phyloP scores from a whole-genome alignment of 2,888 invertebrate species.

The Ommatoiulus sabulosus region DNA sequence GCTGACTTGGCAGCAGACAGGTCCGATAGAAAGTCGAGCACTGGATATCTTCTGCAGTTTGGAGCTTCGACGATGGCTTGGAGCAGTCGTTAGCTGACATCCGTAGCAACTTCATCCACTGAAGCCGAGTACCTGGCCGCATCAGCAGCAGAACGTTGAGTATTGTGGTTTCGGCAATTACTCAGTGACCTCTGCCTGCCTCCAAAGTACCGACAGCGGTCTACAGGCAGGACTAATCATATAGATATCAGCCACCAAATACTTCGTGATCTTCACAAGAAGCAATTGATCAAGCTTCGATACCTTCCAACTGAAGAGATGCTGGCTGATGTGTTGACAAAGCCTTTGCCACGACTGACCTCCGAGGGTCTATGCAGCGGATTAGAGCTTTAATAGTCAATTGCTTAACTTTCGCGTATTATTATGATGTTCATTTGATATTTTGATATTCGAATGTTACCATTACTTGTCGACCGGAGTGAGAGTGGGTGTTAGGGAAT shows the following conservation, averaged over 20 bases:
- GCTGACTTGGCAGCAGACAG: slow-evolving; percentile 63
- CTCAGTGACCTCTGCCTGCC: neutral
- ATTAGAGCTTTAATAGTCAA: too few species aligned
- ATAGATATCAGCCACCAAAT: neutral
- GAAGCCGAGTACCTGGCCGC: neutral
- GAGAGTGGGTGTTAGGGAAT: too few species aligned
- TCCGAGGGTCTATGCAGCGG: neutral
- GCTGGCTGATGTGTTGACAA: neutral
- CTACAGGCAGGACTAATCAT: neutral
- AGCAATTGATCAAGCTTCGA: neutral
- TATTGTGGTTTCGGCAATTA: neutral
- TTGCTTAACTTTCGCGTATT: too few species aligned
- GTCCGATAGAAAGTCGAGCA: slow-evolving; percentile 62
- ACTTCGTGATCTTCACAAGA: neutral
- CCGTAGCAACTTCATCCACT: neutral
- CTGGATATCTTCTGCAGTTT: slow-evolving; percentile 59
- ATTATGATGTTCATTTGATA: too few species aligned
- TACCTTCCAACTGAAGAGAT: neutral
- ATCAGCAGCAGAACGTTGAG: neutral
- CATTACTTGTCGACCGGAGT: too few species aligned
- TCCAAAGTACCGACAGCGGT: neutral
- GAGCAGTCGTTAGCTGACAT: neutral
- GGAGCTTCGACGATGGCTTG: neutral
- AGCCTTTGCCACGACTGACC: neutral
- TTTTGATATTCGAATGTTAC: too few species aligned